Evolutionary conservation across 2,797 vertebrate species (phyloP), one percentile per base, ranked within the genome.

Genomic region (Vespertilio murinus): DNA sequence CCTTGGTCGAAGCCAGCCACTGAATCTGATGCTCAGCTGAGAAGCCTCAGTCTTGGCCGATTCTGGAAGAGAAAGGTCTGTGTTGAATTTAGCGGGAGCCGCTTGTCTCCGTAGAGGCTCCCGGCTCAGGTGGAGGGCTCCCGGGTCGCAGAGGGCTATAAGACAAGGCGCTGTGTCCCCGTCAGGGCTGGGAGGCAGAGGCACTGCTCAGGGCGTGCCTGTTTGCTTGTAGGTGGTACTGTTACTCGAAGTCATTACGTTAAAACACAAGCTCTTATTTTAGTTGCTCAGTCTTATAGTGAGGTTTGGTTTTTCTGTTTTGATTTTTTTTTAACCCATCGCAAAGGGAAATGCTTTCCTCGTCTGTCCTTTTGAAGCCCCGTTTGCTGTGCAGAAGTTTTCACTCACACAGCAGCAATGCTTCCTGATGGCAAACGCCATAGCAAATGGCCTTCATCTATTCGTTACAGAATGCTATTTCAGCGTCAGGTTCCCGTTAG

Each of bases 261-360:
- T 54, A 40, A 64, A 78, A 80, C 42, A 69, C 47, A 25, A 25
- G 67, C 59, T 69, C 69, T 84, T 61, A 6, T 69, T 78, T 61
- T 56, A 42, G 22, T 52, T 54, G 6, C 22, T 49, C 4, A 30
- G 0, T 38, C 47, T 88, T 28, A 20, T 0, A 49, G 6, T 28
- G 52, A 61, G 28, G 18, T 16, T 74, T 64, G 0, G 90, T 73
- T 79, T 89, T 91, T 94, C n/a, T 82, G 33, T 90, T 84, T 93
- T 54, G 52, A 45, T 70, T 83, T 93, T 88, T 69, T 69, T 35
- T 18, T 47, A 33, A 56, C 83, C 74, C 23, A 1, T 35, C 89
- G 75, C 64, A 70, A 49, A 95, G 81, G 61, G 65, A 84, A 64
- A 38, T 40, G 22, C 9, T 40, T 80, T 49, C 28, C 25, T 88